Evolutionary conservation across 2,888 invertebrate species (phyloP), one percentile per base, ranked within the genome.

Genomic region (Rhogogaster chlorosoma): DNA sequence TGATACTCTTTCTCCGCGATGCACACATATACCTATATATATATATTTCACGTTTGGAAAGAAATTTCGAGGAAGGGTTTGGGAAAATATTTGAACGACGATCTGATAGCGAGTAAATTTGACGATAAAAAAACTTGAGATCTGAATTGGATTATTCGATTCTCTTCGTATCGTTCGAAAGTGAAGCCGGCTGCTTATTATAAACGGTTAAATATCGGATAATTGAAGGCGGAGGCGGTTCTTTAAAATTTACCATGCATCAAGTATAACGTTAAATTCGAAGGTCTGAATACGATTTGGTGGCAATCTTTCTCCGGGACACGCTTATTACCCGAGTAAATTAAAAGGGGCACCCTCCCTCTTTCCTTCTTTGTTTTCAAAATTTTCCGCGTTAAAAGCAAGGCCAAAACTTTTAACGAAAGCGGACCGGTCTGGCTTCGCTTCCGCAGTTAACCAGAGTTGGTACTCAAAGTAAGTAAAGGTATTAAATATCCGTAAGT

Each of bases 361-460:
- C 57, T 67, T 83, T 83, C 61, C 26, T 71, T 53, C 22, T 73
- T 64, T 57, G 26, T 57, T 78, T 36, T 45, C 22, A 32, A 78
- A 78, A 57, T 61, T 77, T 78, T 78, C 38, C 26, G 22, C 78
- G 78, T 78, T 78, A 57, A 57, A 57, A 78, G 57, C 57, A 87
- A 87, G 85, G 86, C 85, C 89, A 87, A 90, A 88, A 87, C 89
- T 91, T 90, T 91, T 91, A 90, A 93, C 92, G 92, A 92, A 92
- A 91, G 89, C 88, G 75, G 89, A 90, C 57, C 22, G 78, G 53
- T 26, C 57, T n/a, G 78, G 78, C 57, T 78, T 36, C 61, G 57
- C 57, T 78, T 78, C 32, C 57, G 78, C 38, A 78, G n/a, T 53
- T 61, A 32, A n/a, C 57, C 36, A 57, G 71, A 32, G 77, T 29